Conservation (phyloP, 2,113 vertebrate species). For the Pteronura brasiliensis region DNA sequence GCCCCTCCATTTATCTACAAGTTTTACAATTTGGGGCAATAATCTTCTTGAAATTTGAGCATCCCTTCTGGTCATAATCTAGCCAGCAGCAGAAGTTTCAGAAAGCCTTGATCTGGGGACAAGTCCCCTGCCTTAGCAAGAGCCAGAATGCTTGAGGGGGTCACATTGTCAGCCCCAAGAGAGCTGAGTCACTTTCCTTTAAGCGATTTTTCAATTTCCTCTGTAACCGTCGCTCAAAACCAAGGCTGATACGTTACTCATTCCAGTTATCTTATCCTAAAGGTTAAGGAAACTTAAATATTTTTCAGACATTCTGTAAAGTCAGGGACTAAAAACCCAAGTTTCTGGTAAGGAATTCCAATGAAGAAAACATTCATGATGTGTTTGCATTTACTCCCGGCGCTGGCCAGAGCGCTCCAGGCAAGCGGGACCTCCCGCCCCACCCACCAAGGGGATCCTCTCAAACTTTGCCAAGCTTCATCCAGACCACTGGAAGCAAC, state of each 20-base stretch:
- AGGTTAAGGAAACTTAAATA: neutral
- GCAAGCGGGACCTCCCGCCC: neutral
- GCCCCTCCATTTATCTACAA: neutral
- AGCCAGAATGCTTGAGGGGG: neutral
- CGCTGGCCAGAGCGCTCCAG: neutral
- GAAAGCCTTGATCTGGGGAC: neutral
- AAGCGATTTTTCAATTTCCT: neutral
- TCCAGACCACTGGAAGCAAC: neutral
- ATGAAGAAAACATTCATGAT: neutral
- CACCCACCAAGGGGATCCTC: neutral
- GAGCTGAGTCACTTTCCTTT: neutral
- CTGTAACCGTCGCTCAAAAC: neutral
- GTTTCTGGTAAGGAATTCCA: neutral
- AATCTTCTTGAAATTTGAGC: neutral
- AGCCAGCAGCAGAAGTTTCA: neutral
- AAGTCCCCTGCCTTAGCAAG: neutral
- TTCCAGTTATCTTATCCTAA: neutral
- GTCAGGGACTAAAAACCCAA: neutral
- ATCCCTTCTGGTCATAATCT: neutral
- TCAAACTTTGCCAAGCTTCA: neutral
- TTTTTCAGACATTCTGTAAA: slow-evolving; percentile 26
- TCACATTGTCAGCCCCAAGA: neutral
- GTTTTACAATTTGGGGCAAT: neutral
- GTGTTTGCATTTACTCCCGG: neutral
- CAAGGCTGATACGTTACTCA: neutral